Evolutionary conservation across 2,797 vertebrate species (phyloP).

Genomic region (Pipistrellus pygmaeus): DNA sequence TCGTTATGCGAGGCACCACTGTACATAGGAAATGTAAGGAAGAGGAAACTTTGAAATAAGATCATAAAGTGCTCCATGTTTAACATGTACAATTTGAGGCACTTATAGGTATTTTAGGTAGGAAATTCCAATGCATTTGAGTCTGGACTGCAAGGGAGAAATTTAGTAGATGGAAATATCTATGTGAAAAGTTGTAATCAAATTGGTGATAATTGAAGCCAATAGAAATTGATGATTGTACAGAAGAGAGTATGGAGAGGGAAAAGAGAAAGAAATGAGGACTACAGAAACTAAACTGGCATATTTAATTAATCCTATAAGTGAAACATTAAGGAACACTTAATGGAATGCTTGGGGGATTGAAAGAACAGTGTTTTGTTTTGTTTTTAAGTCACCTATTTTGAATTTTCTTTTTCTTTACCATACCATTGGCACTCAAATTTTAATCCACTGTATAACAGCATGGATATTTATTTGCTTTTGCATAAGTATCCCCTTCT

Average conservation of each 20-base stretch:
- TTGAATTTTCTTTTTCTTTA: not conserved
- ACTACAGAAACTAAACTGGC: not conserved
- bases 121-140: not conserved
- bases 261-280: not conserved
- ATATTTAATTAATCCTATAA: constrained; percentile 19
- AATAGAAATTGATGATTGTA: not conserved
- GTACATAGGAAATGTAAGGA: not conserved
- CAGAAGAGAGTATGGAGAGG: not conserved
- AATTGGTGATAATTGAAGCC: not conserved
- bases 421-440: not conserved
- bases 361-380: not conserved
- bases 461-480: constrained; percentile 24
- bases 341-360: not conserved
- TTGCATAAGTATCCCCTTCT: not conserved
- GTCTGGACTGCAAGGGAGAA: not conserved
- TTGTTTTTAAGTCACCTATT: not conserved
- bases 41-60: not conserved
- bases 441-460: not conserved
- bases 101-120: not conserved
- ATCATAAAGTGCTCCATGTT: not conserved
- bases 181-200: not conserved
- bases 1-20: too few relatives aligned
- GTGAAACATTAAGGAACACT: not conserved
- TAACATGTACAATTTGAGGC: not conserved
- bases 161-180: not conserved